Base-by-base conservation (phyloP, 30 jellyfish, hydroid and myxozoan species). In the Mastigias papua region DNA sequence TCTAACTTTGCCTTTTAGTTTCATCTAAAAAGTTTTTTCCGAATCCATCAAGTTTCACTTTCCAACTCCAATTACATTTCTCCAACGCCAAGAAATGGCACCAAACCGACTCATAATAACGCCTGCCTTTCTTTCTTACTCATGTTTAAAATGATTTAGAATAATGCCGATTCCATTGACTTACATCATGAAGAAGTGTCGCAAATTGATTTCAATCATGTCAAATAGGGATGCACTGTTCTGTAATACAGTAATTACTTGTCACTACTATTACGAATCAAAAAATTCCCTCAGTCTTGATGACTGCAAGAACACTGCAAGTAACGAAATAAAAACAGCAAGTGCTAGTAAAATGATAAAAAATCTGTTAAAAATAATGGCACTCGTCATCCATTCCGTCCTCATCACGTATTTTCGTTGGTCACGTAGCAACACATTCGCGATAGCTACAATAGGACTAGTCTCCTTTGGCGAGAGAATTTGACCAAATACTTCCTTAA, bases 381-480 rank as follows among this genome's bases (percentile, higher is more conserved):
- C 97, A 32, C 92, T 81, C 48, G 87, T 90, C 97, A 90, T 90
- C 97, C 97, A 90, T 31, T 90, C 97, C 1, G 94, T 90, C 60
- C 86, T 54, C 87, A 81, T 80, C 8, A 76, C 91, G 72, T 72
- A 60, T 42, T 76, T 82, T 31, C 90, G 34, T 46, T 83, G 90
- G 73, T 90, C 97, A 10, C 97, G 78, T 22, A 75, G 89, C 71
- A 90, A n/a, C 69, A 82, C 90, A 34, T 90, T 90, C 20, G 97
- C 94, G 32, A 90, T 76, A 0, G 97, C 91, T 5, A 90, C 89
- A 49, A 78, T 78, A 0, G 97, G 97, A 57, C 82, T 82, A 11
- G 94, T 72, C 79, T 81, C 90, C 62, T 69, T 90, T 57, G 94
- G 94, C 0, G 94, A 85, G 9, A 85, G 89, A 49, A 87, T 87